Percentiles rank a stretch among this genome's conserved stretches.
Evolutionary conservation across 2,797 vertebrate species (phyloP).

Genomic region (Phylloscopus collybita): DNA sequence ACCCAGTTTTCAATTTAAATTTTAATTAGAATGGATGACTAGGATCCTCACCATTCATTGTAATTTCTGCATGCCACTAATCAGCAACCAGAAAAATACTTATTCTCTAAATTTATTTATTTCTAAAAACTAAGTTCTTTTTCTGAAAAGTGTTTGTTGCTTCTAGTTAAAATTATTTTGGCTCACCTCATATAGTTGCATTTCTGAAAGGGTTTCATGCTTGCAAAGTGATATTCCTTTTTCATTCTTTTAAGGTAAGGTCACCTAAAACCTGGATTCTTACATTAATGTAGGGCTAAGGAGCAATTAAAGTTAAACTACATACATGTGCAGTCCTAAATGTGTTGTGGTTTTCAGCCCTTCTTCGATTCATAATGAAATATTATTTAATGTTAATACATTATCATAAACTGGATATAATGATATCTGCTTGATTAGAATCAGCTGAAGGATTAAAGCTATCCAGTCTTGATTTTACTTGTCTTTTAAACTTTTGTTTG

Average conservation of each 20-base stretch:
- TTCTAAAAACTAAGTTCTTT: slow-evolving; percentile 36
- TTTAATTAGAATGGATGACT: slow-evolving; percentile 82
- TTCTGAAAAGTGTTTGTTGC: slow-evolving; percentile 35
- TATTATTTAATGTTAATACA: not conserved
- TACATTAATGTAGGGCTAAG: not conserved
- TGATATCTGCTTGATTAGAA: not conserved
- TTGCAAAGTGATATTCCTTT: not conserved
- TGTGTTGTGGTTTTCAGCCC: not conserved
- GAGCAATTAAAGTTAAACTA: not conserved
- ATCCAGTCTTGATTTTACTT: not conserved
- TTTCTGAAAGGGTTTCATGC: not conserved
- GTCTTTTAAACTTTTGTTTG: not conserved
- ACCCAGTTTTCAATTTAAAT: slow-evolving; percentile 80
- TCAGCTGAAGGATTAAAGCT: not conserved
- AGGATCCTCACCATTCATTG: slow-evolving; percentile 62
- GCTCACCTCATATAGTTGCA: not conserved
- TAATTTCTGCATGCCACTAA: slow-evolving; percentile 60
- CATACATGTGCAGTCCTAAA: not conserved
- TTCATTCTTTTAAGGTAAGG: not conserved
- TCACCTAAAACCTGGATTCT: not conserved
- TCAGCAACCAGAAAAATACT: slow-evolving; percentile 52
- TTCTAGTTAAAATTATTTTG: slow-evolving; percentile 41
- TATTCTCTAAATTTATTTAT: not conserved
- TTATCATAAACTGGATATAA: not conserved
- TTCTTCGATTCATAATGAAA: not conserved